A percentile compares a stretch with the other conserved stretches of the same genome.
Conservation (phyloP, 1,140 invertebrate genomes). For the Lanistes nyassanus region DNA sequence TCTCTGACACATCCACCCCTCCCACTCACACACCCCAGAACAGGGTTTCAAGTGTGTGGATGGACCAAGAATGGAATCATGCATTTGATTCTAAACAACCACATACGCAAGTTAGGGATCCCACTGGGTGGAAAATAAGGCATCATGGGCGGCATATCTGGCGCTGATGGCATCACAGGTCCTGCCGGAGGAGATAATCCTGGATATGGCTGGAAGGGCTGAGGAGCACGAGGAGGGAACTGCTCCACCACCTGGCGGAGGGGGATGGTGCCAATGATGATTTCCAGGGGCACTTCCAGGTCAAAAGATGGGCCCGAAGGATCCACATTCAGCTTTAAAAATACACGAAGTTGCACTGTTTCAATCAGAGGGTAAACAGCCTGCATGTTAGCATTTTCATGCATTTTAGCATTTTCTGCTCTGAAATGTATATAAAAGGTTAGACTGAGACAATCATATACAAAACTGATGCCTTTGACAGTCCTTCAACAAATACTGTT, state of each 20-base stretch:
- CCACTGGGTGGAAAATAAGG: not conserved
- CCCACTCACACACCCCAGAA: no score
- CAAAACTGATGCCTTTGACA: no score
- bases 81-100: no score
- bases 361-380: no score
- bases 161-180: not conserved
- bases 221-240: slow-evolving; percentile 25
- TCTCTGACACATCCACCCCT: no score
- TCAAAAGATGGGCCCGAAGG: slow-evolving; percentile 47
- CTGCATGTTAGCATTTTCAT: not conserved
- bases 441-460: not conserved
- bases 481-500: no score
- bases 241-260: slow-evolving; percentile 30
- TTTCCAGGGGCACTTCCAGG: slow-evolving; percentile 44
- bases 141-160: no score
- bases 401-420: not conserved
- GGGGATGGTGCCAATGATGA: slow-evolving; percentile 51
- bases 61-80: no score
- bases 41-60: no score
- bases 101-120: slow-evolving; percentile 17
- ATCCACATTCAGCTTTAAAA: slow-evolving; percentile 44
- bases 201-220: no score
- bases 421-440: not conserved
- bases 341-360: not conserved
- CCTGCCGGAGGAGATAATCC: no score